A percentile compares a stretch with the other conserved stretches of the same genome.
These are phyloP conservation scores for Drosophila meridionalis DNA, from an alignment of 2,888 invertebrate genomes.

Conservation along the genomic window DNA sequence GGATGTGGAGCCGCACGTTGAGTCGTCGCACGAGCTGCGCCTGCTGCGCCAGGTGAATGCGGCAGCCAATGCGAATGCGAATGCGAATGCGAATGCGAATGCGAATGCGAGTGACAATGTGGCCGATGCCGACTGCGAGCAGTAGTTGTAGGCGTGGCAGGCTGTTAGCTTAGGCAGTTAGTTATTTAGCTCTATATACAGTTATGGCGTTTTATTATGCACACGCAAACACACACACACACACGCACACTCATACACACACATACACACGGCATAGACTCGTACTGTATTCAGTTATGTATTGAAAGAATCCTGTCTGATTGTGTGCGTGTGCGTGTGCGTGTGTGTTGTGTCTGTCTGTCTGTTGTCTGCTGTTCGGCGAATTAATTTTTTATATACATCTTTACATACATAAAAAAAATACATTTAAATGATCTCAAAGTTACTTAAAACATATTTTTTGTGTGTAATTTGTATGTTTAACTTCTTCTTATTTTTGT, in stretches of 20 bases:
- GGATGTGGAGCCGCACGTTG: slow-evolving; percentile 29
- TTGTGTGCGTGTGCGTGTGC: slow-evolving; percentile 1
- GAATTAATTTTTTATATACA: slow-evolving; percentile 37
- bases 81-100: not conserved
- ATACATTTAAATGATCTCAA: slow-evolving; percentile 81
- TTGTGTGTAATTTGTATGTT: slow-evolving; percentile 72
- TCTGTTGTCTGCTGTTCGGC: slow-evolving; percentile 17
- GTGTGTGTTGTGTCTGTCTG: not conserved
- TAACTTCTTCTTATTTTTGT: slow-evolving; percentile 25
- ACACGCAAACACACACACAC: slow-evolving; percentile 4
- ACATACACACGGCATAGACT: not conserved
- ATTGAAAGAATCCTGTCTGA: not conserved
- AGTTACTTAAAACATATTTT: slow-evolving; percentile 77
- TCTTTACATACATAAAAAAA: slow-evolving; percentile 66
- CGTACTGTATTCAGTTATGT: not conserved
- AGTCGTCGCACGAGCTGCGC: slow-evolving; percentile 44
- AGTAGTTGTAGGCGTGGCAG: slow-evolving; percentile 16
- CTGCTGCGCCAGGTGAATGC: slow-evolving; percentile 59
- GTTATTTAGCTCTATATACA: slow-evolving; percentile 4
- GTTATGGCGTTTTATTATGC: slow-evolving; percentile 4
- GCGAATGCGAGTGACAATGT: slow-evolving; percentile 19
- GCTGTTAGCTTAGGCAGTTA: not conserved
- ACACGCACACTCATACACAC: slow-evolving; percentile 8
- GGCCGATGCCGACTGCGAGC: slow-evolving; percentile 48
- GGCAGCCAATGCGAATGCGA: slow-evolving; percentile 22